A percentile compares a stretch with the other conserved stretches of the same genome.
phyloP scores from a whole-genome alignment of 2,888 invertebrate genomes.

The Dryocosmus kuriphilus region DNA sequence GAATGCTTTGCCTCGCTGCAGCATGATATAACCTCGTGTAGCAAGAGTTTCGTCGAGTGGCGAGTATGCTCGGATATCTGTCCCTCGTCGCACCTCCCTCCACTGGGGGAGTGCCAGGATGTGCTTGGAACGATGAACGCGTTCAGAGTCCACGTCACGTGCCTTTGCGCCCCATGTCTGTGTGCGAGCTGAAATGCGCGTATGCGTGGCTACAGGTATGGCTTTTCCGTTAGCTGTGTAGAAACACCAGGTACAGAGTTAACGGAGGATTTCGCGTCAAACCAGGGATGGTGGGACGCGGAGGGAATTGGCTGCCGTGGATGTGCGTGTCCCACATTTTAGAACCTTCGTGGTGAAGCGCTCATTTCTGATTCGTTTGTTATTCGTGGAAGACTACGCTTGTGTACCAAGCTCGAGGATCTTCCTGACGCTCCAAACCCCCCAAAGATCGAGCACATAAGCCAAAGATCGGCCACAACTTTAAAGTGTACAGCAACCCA shows the following conservation, averaged over 20 bases:
- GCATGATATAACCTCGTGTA: constrained; percentile 58
- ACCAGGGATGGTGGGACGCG: constrained; percentile 47
- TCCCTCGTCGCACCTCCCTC: constrained; percentile 70
- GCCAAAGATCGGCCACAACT: neutral
- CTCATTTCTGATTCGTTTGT: constrained; percentile 50
- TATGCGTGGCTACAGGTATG: constrained; percentile 21
- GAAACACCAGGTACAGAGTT: constrained; percentile 67
- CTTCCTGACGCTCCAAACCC: neutral
- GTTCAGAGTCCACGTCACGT: constrained; percentile 65
- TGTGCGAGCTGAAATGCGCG: constrained; percentile 28
- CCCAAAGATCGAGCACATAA: neutral
- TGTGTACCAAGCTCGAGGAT: constrained; percentile 7
- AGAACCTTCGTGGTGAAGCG: constrained; percentile 66
- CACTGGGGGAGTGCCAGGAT: constrained; percentile 77
- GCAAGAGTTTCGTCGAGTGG: constrained; percentile 51
- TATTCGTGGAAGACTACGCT: constrained; percentile 12
- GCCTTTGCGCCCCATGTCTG: constrained; percentile 51
- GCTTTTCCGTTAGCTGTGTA: constrained; percentile 67
- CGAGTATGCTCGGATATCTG: constrained; percentile 67
- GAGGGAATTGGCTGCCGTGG: constrained; percentile 58
- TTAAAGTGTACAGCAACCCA: too few relatives aligned
- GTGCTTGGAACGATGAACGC: constrained; percentile 76
- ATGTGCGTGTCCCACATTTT: constrained; percentile 74
- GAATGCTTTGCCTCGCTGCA: constrained; percentile 32
- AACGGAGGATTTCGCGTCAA: constrained; percentile 69